These are phyloP conservation scores for Sebastes nivosus DNA, from an alignment of 2,797 vertebrate species.

Conservation along the genomic window DNA sequence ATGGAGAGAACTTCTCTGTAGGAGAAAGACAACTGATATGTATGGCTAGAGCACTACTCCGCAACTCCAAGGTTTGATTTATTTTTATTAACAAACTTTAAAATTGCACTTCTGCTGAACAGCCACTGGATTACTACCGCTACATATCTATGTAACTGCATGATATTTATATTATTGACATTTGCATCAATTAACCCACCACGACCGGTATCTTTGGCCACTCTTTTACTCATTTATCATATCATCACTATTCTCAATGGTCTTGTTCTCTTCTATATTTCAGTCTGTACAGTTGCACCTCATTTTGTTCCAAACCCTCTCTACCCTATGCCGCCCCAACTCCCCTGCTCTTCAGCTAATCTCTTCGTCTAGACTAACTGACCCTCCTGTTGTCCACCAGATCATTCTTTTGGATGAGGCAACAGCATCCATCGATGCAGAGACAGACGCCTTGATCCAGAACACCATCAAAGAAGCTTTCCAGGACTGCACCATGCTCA, in stretches of 20 bases:
- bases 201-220: not conserved
- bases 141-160: not conserved
- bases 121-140: not conserved
- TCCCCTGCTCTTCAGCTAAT: not conserved
- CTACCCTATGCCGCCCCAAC: not conserved
- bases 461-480: conserved; percentile 85
- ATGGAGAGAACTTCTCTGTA: conserved; percentile 90
- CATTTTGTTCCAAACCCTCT: not conserved
- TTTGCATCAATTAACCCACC: not conserved
- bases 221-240: not conserved
- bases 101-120: not conserved
- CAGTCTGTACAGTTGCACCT: not conserved
- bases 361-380: not conserved
- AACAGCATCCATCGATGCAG: conserved; percentile 88
- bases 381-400: conserved; percentile 58
- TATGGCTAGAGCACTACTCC: conserved; percentile 86
- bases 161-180: not conserved
- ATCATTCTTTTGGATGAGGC: conserved; percentile 90
- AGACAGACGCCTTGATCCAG: conserved; percentile 88
- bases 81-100: not conserved
- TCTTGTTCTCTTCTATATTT: not conserved
- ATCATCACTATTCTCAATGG: not conserved
- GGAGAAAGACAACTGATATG: conserved; percentile 87
- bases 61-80: conserved; percentile 83
- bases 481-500: conserved; percentile 83